These are phyloP conservation scores for Amniataba percoides DNA, from an alignment of 2,797 vertebrate genomes.

Conservation along the genomic window DNA sequence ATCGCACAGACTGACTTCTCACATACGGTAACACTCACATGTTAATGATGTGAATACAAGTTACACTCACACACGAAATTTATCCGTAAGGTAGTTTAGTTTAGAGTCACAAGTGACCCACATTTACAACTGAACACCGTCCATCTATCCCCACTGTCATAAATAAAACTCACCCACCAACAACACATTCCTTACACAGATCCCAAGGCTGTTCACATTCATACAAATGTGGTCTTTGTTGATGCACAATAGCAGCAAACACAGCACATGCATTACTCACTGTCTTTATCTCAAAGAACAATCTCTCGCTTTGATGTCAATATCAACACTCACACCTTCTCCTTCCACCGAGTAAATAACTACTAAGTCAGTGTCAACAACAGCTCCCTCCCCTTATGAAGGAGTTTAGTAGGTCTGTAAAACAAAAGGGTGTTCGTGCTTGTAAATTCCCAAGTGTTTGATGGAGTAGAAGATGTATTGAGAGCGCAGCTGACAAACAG, in stretches of 20 bases:
- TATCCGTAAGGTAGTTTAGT: not conserved
- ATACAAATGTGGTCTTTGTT: not conserved
- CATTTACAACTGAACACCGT: not conserved
- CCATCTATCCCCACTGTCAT: not conserved
- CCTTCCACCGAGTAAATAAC: constrained; percentile 38
- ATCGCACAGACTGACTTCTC: constrained; percentile 22
- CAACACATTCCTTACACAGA: not conserved
- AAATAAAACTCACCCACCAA: not conserved
- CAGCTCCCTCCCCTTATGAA: constrained; percentile 4
- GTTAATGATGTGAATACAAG: constrained; percentile 15
- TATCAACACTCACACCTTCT: not conserved
- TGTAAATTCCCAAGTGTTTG: constrained; percentile 22
- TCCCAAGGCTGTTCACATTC: not conserved
- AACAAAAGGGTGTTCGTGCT: constrained; percentile 33
- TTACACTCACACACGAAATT: not conserved
- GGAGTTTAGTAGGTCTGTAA: constrained; percentile 42
- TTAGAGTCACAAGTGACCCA: constrained; percentile 7
- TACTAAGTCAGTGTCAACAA: constrained; percentile 29
- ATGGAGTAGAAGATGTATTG: not conserved
- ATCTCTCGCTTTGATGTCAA: not conserved
- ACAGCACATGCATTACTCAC: not conserved
- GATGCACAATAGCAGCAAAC: not conserved
- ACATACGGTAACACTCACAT: constrained; percentile 17
- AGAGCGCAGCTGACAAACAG: constrained; percentile 14
- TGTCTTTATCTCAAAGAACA: not conserved